These are phyloP conservation scores for Cantharis lateralis DNA, from an alignment of 2,888 invertebrate genomes.

Conservation along the genomic window DNA sequence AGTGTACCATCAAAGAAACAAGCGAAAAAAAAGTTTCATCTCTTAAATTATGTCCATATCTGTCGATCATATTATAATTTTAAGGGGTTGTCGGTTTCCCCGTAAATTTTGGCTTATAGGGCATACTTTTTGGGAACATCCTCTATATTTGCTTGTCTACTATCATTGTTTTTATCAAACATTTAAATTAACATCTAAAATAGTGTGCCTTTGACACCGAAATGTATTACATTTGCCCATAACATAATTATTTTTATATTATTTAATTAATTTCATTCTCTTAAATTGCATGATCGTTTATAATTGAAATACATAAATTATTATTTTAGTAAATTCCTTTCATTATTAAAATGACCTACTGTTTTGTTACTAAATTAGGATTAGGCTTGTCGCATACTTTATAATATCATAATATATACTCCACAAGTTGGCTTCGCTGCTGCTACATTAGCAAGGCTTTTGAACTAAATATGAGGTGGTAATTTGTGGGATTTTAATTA, in stretches of 20 bases:
- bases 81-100: not conserved
- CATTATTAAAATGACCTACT: not conserved
- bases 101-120: too few relatives aligned
- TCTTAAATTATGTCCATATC: constrained; percentile 30
- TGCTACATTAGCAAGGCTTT: not conserved
- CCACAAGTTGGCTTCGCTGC: not conserved
- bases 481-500: not conserved
- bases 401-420: not conserved
- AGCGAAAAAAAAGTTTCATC: constrained; percentile 22
- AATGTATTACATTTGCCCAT: not conserved
- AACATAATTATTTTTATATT: not conserved
- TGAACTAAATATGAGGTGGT: not conserved
- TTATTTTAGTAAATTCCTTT: not conserved
- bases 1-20: constrained; percentile 28
- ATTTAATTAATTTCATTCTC: not conserved
- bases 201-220: not conserved
- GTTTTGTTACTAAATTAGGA: not conserved
- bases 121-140: too few relatives aligned
- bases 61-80: constrained; percentile 23
- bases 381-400: not conserved
- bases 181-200: not conserved
- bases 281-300: not conserved
- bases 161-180: not conserved
- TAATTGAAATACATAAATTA: not conserved
- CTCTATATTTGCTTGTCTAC: too few relatives aligned